These are phyloP conservation scores for Hoplostethus mediterraneus DNA, from an alignment of 2,797 vertebrate species.

Conservation along the genomic window DNA sequence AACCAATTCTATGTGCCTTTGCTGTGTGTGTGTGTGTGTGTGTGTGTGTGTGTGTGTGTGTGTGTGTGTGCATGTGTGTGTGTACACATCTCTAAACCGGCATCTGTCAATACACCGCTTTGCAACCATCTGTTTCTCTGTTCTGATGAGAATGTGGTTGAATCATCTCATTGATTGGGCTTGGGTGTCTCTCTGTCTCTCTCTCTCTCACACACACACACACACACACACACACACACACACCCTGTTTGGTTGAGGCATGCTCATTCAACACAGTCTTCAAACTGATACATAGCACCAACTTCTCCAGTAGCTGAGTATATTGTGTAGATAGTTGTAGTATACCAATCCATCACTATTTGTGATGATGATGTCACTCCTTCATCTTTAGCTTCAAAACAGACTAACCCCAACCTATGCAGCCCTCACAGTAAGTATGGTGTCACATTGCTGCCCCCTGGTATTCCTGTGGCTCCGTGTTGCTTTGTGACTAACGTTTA, in stretches of 20 bases:
- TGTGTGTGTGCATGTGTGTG: not conserved
- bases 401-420: not conserved
- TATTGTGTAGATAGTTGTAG: no score
- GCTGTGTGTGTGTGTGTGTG: not conserved
- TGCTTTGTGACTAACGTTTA: constrained; percentile 75
- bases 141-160: not conserved
- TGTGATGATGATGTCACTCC: no score
- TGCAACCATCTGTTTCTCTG: not conserved
- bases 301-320: not conserved
- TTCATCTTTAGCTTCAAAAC: no score
- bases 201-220: no score
- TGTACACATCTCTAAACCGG: not conserved
- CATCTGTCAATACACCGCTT: no score
- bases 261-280: not conserved
- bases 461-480: constrained; percentile 31
- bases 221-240: not conserved
- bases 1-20: not conserved
- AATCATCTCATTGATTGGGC: not conserved
- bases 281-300: not conserved
- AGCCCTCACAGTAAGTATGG: not conserved
- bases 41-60: not conserved
- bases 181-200: no score
- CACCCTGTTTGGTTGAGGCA: not conserved
- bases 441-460: constrained; percentile 28
- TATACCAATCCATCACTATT: no score